Conservation (phyloP, 2,888 invertebrate genomes). For the Papilio gigon region DNA sequence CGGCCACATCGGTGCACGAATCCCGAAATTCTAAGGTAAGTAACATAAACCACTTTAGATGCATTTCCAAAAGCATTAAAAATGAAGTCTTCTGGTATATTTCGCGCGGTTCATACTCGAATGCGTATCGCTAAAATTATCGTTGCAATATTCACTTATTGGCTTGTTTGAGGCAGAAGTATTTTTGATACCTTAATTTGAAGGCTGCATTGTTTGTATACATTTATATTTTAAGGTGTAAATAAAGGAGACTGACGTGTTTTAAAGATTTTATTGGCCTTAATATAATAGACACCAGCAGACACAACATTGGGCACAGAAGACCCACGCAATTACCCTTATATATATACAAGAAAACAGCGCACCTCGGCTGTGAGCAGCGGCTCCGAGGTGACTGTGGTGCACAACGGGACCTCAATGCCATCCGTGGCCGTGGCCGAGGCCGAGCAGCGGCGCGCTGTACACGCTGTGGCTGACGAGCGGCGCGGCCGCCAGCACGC, state of each 20-base stretch:
- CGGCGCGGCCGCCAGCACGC: constrained; percentile 45
- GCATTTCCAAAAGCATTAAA: too few species aligned
- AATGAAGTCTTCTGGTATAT: too few species aligned
- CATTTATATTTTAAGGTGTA: background rate
- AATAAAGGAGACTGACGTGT: background rate
- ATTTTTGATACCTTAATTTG: background rate
- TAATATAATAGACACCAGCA: constrained; percentile 43
- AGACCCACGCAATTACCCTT: constrained; percentile 40
- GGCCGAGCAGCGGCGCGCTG: constrained; percentile 51
- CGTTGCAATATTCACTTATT: too few species aligned
- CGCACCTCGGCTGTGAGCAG: background rate
- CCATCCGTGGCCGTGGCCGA: constrained; percentile 59
- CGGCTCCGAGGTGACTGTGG: background rate
- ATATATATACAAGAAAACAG: constrained; percentile 26
- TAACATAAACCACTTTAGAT: too few species aligned
- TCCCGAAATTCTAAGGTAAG: too few species aligned
- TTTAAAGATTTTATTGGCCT: constrained; percentile 33
- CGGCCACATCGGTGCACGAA: too few species aligned
- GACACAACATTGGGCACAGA: constrained; percentile 63
- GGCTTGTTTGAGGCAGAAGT: background rate
- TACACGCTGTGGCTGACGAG: constrained; percentile 51
- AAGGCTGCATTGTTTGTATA: too few species aligned
- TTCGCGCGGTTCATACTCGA: too few species aligned
- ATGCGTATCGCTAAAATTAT: too few species aligned
- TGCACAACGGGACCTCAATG: constrained; percentile 18